Evolutionary conservation across 2,113 vertebrate genomes (phyloP).

Genomic region (Cercopithecus mona): DNA sequence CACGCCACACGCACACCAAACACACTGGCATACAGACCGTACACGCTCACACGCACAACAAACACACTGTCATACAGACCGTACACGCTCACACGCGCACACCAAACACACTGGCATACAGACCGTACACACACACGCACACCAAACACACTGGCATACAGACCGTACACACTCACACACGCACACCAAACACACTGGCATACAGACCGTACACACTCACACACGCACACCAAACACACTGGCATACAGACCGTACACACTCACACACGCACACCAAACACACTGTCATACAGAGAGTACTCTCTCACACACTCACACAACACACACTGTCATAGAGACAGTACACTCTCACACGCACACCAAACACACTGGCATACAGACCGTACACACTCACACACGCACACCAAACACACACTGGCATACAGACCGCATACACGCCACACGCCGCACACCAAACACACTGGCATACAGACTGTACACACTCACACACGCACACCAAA

Average conservation of each 20-base stretch:
- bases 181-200: neutral
- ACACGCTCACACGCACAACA: neutral
- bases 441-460: neutral
- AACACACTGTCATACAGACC: neutral
- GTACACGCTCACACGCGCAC: neutral
- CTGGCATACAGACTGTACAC: neutral
- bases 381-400: neutral
- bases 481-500: neutral
- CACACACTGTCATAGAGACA: too few species aligned
- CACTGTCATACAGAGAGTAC: too few species aligned
- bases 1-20: neutral
- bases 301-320: neutral
- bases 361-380: neutral
- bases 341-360: neutral
- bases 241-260: neutral
- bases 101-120: neutral
- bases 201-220: neutral
- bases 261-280: neutral
- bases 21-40: too few species aligned
- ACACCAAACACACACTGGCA: neutral
- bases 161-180: neutral
- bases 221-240: neutral
- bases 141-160: too few species aligned
- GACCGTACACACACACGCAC: accelerated
- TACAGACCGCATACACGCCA: neutral